Conservation (phyloP, 2,888 invertebrate genomes). For the Oxytorus armatus region DNA sequence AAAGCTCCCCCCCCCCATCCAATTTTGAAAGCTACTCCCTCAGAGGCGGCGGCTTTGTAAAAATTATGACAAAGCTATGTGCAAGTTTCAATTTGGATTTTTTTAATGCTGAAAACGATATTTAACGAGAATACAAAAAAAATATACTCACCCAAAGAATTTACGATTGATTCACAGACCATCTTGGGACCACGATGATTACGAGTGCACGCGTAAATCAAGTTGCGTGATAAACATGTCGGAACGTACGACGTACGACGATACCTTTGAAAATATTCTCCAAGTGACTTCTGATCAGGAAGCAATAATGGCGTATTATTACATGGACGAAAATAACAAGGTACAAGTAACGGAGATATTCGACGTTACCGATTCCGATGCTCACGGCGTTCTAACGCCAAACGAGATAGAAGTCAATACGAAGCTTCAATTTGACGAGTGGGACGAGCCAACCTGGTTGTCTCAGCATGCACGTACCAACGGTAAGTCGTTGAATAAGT, state of each 20-base stretch:
- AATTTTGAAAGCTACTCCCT: too few species aligned
- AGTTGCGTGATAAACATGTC: constrained; percentile 81
- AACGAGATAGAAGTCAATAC: constrained; percentile 88
- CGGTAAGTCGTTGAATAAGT: constrained; percentile 70
- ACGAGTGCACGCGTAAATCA: constrained; percentile 74
- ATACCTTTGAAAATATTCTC: constrained; percentile 86
- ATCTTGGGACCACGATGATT: constrained; percentile 73
- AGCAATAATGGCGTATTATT: constrained; percentile 95
- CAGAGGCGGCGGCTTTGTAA: too few species aligned
- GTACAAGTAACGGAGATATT: constrained; percentile 95
- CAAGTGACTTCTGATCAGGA: constrained; percentile 94
- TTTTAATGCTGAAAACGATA: too few species aligned
- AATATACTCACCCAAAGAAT: too few species aligned
- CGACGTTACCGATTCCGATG: constrained; percentile 92
- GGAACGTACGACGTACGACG: constrained; percentile 81
- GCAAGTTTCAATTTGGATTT: too few species aligned
- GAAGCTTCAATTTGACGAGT: constrained; percentile 89
- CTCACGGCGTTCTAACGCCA: constrained; percentile 87
- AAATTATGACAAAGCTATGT: too few species aligned
- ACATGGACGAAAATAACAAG: constrained; percentile 94
- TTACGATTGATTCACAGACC: constrained; percentile 72
- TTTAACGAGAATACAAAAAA: too few species aligned
- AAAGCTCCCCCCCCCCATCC: too few species aligned
- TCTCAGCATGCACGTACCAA: constrained; percentile 76
- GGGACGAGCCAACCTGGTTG: constrained; percentile 85